Conservation (phyloP, 2,113 vertebrate species). For the Myiopsitta monachus region DNA sequence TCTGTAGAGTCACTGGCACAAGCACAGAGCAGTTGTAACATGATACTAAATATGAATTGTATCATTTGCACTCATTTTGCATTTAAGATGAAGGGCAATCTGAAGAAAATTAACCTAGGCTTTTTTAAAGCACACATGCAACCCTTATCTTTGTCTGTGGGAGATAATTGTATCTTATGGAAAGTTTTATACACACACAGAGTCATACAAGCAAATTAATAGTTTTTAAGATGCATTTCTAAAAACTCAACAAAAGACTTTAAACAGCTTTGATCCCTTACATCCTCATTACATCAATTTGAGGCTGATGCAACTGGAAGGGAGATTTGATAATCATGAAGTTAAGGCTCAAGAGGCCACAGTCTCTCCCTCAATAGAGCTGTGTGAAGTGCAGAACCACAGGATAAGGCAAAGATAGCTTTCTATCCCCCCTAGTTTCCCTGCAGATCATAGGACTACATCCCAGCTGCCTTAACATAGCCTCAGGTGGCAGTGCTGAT, state of each 20-base stretch:
- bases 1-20: not conserved
- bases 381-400: not conserved
- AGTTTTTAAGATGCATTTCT: not conserved
- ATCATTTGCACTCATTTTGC: constrained; percentile 21
- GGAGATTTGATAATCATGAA: not conserved
- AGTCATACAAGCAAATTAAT: not conserved
- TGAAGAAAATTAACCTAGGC: constrained; percentile 13
- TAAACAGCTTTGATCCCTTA: constrained; percentile 44
- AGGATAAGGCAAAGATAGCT: not conserved
- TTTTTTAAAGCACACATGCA: not conserved
- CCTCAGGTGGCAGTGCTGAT: accelerated
- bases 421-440: not conserved
- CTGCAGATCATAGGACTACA: not conserved
- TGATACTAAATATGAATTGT: not conserved
- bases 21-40: not conserved
- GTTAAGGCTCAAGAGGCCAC: not conserved
- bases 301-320: not conserved
- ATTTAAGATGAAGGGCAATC: constrained; percentile 2
- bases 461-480: not conserved
- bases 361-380: accelerated
- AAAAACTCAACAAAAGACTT: constrained; percentile 14
- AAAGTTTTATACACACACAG: not conserved
- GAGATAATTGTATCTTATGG: not conserved
- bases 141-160: not conserved
- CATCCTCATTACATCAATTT: constrained; percentile 7